Conservation (phyloP, 2,113 vertebrate species). For the Macrotis lagotis region DNA sequence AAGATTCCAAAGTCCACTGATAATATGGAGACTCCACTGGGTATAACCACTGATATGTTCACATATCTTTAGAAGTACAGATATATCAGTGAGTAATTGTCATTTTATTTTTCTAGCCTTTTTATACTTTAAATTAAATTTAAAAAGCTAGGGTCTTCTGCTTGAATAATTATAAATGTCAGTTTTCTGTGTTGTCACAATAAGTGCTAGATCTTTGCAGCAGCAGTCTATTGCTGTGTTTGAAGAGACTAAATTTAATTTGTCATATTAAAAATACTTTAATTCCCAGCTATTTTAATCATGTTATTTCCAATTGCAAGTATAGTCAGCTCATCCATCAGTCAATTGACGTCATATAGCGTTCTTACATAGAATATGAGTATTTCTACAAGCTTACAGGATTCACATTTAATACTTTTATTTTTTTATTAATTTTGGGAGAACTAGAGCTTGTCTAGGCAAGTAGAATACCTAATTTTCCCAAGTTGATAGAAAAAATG, state of each 20-base stretch:
- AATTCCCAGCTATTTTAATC: neutral
- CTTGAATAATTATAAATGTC: neutral
- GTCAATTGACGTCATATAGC: neutral
- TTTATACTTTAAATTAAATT: constrained; percentile 44
- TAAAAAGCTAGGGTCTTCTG: neutral
- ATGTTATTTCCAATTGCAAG: constrained; percentile 9
- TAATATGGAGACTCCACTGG: neutral
- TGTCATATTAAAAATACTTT: constrained; percentile 20
- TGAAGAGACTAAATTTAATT: constrained; percentile 33
- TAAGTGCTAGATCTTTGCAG: neutral
- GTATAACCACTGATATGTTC: neutral
- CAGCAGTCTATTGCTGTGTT: neutral
- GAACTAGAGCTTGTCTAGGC: neutral
- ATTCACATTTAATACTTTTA: neutral
- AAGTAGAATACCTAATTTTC: neutral
- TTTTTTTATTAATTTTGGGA: constrained; percentile 4
- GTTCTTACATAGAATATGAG: neutral
- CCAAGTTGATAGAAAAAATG: constrained; percentile 13
- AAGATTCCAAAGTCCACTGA: neutral
- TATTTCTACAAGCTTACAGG: constrained; percentile 22
- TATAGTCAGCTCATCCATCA: constrained; percentile 11
- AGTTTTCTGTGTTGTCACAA: neutral
- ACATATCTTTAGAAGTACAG: neutral
- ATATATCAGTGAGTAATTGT: neutral
- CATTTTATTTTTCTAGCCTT: neutral